Percentiles rank a stretch among this genome's conserved stretches.
Conservation (phyloP, 2,888 invertebrate genomes). For the Aromia moschata region DNA sequence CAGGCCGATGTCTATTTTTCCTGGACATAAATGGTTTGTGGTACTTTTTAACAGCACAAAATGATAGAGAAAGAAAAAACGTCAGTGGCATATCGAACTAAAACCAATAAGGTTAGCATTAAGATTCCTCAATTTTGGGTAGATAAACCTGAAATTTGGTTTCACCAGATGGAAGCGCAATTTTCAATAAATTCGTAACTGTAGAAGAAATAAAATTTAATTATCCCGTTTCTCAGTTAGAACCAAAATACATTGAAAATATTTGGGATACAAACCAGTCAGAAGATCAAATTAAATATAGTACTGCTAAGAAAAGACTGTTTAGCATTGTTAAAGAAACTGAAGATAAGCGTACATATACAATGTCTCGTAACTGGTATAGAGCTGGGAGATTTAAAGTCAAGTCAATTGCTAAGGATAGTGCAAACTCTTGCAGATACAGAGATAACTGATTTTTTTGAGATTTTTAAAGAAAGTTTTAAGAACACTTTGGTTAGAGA, state of each 20-base stretch:
- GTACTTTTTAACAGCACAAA: too few relatives aligned
- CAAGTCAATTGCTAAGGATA: neutral
- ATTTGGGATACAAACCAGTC: neutral
- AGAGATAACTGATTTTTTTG: neutral
- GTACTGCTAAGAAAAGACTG: neutral
- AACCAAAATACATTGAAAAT: neutral
- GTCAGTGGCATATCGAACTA: neutral
- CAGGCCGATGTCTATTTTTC: too few relatives aligned
- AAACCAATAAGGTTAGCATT: neutral
- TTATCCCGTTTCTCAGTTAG: neutral
- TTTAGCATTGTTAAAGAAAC: neutral
- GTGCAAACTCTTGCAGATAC: neutral
- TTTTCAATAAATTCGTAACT: neutral
- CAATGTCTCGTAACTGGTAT: neutral
- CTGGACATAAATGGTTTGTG: too few relatives aligned
- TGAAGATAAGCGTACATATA: neutral
- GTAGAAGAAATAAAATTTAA: neutral
- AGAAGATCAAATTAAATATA: neutral
- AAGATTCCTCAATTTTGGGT: neutral
- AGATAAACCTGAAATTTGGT: neutral
- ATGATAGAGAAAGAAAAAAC: neutral
- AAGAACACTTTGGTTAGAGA: neutral
- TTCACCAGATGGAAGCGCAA: neutral
- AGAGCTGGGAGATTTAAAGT: neutral
- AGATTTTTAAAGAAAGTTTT: too few relatives aligned